Conservation (phyloP, 2,888 invertebrate genomes). For the Archaeoteleia sp. region DNA sequence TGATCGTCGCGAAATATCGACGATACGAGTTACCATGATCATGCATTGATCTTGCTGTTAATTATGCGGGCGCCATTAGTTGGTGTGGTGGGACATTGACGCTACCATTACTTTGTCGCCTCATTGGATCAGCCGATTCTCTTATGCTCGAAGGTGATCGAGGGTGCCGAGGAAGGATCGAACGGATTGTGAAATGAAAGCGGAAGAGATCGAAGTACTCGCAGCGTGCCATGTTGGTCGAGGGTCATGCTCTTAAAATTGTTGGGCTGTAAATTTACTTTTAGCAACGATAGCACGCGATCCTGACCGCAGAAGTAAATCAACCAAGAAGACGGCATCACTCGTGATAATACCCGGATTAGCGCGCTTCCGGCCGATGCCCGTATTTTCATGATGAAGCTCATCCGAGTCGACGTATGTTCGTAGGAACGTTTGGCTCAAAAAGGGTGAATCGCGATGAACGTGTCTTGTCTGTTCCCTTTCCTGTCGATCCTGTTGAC, state of each 20-base stretch:
- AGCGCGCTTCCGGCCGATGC: slow-evolving; percentile 58
- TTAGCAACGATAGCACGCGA: slow-evolving; percentile 53
- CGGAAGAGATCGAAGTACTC: slow-evolving; percentile 45
- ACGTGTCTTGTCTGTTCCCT: slow-evolving; percentile 8
- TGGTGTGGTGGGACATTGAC: slow-evolving; percentile 29
- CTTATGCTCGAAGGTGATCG: slow-evolving; percentile 41
- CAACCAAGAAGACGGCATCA: slow-evolving; percentile 61
- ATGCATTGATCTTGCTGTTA: slow-evolving; percentile 38
- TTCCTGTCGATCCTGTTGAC: too few species aligned
- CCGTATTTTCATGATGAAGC: slow-evolving; percentile 52
- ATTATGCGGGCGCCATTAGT: slow-evolving; percentile 27
- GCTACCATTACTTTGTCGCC: slow-evolving; percentile 44
- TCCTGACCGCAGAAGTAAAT: slow-evolving; percentile 57
- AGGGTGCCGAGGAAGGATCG: slow-evolving; percentile 43
- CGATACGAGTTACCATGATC: slow-evolving; percentile 21
- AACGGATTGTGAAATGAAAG: slow-evolving; percentile 45
- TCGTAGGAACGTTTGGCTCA: slow-evolving; percentile 30
- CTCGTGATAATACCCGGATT: slow-evolving; percentile 62
- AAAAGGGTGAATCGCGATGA: slow-evolving; percentile 39
- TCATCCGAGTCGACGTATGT: slow-evolving; percentile 47
- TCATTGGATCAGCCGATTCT: slow-evolving; percentile 40
- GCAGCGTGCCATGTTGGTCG: slow-evolving; percentile 33
- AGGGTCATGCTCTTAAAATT: slow-evolving; percentile 54
- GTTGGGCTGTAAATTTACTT: slow-evolving; percentile 58
- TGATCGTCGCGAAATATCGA: slow-evolving; percentile 13